These are phyloP conservation scores for Cynodonichthys magdalenae DNA, from an alignment of 2,797 vertebrate species.

Conservation along the genomic window DNA sequence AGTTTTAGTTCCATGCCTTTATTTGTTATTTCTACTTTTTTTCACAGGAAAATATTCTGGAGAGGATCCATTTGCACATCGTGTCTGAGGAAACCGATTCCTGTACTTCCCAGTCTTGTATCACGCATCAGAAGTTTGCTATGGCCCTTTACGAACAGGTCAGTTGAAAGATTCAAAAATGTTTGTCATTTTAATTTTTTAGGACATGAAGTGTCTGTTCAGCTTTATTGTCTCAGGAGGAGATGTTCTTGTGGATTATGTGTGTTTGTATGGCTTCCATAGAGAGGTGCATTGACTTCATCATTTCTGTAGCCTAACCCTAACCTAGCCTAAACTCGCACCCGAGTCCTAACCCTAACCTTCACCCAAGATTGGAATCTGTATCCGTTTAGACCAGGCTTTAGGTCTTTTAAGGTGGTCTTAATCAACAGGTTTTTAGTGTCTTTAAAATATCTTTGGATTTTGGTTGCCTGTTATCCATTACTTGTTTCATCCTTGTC, in stretches of 20 bases:
- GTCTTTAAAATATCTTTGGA: too few relatives aligned
- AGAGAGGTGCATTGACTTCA: neutral
- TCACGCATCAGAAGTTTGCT: constrained; percentile 98
- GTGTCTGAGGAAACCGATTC: constrained; percentile 91
- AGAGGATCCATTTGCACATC: constrained; percentile 94
- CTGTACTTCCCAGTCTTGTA: constrained; percentile 95
- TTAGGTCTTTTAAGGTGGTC: too few relatives aligned
- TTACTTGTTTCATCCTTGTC: too few relatives aligned
- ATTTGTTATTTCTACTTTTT: constrained; percentile 12
- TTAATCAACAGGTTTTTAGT: too few relatives aligned
- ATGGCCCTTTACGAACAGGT: constrained; percentile 99
- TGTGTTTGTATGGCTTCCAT: constrained; percentile 22
- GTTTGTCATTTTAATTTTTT: neutral
- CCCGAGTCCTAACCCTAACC: too few relatives aligned
- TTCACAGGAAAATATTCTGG: constrained; percentile 93
- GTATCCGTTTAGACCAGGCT: too few relatives aligned
- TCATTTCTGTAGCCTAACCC: too few relatives aligned
- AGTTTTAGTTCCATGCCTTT: constrained; percentile 12
- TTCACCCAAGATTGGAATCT: too few relatives aligned
- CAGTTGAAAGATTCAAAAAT: constrained; percentile 18
- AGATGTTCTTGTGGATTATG: neutral
- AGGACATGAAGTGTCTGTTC: neutral
- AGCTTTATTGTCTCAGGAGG: neutral
- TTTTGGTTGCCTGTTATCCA: too few relatives aligned
- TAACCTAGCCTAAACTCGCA: too few relatives aligned